A percentile compares a stretch with the other conserved stretches of the same genome.
Conservation (phyloP, 2,797 vertebrate genomes). For the Onychomys torridus region DNA sequence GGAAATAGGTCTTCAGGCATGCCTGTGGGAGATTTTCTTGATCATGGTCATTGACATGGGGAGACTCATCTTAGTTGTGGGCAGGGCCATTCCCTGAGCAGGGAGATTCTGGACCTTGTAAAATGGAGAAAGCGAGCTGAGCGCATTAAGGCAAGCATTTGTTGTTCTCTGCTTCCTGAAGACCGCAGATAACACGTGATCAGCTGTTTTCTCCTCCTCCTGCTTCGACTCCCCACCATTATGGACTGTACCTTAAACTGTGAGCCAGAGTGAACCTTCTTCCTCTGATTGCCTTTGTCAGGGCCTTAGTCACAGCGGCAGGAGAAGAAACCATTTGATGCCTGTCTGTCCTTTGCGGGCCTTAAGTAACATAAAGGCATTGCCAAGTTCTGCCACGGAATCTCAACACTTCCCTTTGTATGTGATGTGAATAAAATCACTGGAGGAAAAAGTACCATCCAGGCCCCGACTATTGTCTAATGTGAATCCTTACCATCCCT, state of each 20-base stretch:
- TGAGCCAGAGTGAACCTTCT: background rate
- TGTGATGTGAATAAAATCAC: conserved; percentile 37
- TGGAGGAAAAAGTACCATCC: background rate
- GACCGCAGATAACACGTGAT: background rate
- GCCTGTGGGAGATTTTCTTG: background rate
- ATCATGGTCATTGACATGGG: background rate
- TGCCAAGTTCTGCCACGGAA: background rate
- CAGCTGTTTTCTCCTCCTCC: background rate
- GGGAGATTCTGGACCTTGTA: background rate
- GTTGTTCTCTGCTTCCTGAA: background rate
- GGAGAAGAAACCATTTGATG: background rate
- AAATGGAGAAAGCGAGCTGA: background rate
- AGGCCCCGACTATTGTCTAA: conserved; percentile 52
- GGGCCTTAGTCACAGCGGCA: background rate
- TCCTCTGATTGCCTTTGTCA: background rate
- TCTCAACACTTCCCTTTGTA: conserved; percentile 47
- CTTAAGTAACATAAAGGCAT: background rate
- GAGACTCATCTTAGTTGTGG: background rate
- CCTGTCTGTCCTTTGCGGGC: background rate
- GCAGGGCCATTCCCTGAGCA: no score
- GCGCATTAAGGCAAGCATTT: no score
- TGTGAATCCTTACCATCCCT: conserved; percentile 64
- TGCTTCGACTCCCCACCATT: no score
- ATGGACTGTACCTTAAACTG: background rate
- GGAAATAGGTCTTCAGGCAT: no score